phyloP scores from a whole-genome alignment of 2,888 invertebrate genomes.

The Sussaba pulchella region DNA sequence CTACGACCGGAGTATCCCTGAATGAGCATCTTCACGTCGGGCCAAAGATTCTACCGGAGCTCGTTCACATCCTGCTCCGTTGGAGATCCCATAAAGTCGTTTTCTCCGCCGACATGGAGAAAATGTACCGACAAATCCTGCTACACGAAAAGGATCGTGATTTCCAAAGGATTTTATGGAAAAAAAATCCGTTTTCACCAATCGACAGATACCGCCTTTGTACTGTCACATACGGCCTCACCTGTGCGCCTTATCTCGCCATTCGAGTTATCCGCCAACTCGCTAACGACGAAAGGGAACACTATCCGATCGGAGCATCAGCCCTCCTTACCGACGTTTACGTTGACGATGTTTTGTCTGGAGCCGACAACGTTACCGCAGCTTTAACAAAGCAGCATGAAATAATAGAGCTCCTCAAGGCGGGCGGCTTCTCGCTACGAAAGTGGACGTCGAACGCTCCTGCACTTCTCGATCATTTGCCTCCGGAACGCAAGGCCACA shows the following conservation, averaged over 20 bases:
- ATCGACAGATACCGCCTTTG: conserved; percentile 10
- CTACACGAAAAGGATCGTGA: conserved; percentile 64
- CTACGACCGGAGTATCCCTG: conserved; percentile 73
- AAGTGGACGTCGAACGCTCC: conserved; percentile 34
- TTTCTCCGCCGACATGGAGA: conserved; percentile 45
- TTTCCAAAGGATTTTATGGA: conserved; percentile 79
- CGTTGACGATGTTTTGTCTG: conserved; percentile 57
- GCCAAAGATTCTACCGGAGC: conserved; percentile 74
- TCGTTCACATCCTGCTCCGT: conserved; percentile 12
- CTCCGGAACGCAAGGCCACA: background rate
- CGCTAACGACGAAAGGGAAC: conserved; percentile 16
- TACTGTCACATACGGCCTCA: conserved; percentile 27
- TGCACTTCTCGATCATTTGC: background rate
- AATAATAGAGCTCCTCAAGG: conserved; percentile 39
- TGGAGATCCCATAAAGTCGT: conserved; percentile 25
- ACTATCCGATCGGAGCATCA: conserved; percentile 22
- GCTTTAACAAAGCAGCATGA: conserved; percentile 16
- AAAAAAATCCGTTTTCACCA: background rate
- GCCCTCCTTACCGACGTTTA: conserved; percentile 44
- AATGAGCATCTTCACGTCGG: conserved; percentile 71
- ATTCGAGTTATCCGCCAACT: conserved; percentile 16
- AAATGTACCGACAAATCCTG: conserved; percentile 43
- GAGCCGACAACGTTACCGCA: conserved; percentile 26
- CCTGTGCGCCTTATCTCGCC: conserved; percentile 31
- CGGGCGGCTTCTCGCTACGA: conserved; percentile 20